Percentiles rank a stretch among this genome's conserved stretches.
Evolutionary conservation across 2,797 vertebrate species (phyloP).

Genomic region (Phataginus tetradactyla): DNA sequence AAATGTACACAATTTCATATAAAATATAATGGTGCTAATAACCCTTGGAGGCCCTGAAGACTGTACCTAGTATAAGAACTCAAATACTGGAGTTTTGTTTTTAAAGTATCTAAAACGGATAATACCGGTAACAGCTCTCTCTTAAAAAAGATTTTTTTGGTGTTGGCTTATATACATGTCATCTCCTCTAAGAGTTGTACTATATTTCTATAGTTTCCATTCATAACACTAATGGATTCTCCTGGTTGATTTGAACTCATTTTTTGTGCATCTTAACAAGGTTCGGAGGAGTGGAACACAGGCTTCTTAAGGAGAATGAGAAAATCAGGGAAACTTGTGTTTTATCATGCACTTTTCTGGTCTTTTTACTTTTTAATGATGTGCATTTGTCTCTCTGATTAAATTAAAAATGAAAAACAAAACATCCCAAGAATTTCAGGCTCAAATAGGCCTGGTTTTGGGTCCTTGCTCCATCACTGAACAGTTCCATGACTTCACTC

Average conservation of each 20-base stretch:
- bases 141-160: neutral
- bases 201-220: neutral
- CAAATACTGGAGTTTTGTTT: neutral
- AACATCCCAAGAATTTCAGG: neutral
- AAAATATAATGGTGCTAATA: neutral
- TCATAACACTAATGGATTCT: neutral
- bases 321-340: neutral
- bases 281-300: neutral
- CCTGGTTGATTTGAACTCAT: neutral
- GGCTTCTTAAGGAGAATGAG: neutral
- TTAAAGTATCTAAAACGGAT: neutral
- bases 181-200: neutral
- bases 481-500: neutral
- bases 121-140: neutral
- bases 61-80: neutral
- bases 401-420: neutral
- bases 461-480: neutral
- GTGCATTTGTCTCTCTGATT: neutral
- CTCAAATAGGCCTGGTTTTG: neutral
- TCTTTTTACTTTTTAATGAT: conserved; percentile 18
- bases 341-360: neutral
- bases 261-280: neutral
- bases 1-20: neutral
- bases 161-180: neutral
- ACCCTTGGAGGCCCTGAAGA: neutral